Conservation (phyloP, 2,113 vertebrate genomes). For the Hippopotamus amphibius region DNA sequence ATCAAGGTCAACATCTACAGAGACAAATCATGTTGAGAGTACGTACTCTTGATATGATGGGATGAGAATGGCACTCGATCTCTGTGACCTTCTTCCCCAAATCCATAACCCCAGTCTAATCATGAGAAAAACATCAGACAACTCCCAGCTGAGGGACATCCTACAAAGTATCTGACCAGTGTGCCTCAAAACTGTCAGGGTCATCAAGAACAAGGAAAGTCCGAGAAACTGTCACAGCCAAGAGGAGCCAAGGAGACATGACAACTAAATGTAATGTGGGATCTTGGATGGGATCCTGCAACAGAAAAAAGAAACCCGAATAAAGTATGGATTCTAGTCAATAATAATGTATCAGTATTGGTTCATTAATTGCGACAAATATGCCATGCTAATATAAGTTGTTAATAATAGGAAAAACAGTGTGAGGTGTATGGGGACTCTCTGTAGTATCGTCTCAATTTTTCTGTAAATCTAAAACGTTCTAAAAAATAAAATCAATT, state of each 20-base stretch:
- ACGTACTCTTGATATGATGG: background rate
- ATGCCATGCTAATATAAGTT: background rate
- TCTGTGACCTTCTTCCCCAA: background rate
- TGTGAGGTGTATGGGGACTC: background rate
- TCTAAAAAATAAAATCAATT: slow-evolving; percentile 8
- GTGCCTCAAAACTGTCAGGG: background rate
- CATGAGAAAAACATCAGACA: background rate
- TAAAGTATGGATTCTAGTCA: background rate
- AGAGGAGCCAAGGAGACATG: background rate
- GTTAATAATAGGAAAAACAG: background rate
- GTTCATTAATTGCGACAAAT: slow-evolving; percentile 25
- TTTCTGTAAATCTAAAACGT: slow-evolving; percentile 55
- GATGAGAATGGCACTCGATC: background rate
- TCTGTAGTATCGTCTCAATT: background rate
- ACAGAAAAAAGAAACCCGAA: slow-evolving; percentile 17
- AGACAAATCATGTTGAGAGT: background rate
- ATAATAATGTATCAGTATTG: background rate
- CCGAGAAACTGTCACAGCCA: background rate
- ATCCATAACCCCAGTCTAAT: background rate
- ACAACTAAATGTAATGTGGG: background rate
- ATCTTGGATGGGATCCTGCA: background rate
- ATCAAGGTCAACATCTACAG: background rate
- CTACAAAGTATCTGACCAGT: background rate
- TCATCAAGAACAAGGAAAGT: background rate
- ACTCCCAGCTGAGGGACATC: background rate